A percentile compares a stretch with the other conserved stretches of the same genome.
Conservation (phyloP, 2,113 vertebrate species). For the Mastomys natalensis region DNA sequence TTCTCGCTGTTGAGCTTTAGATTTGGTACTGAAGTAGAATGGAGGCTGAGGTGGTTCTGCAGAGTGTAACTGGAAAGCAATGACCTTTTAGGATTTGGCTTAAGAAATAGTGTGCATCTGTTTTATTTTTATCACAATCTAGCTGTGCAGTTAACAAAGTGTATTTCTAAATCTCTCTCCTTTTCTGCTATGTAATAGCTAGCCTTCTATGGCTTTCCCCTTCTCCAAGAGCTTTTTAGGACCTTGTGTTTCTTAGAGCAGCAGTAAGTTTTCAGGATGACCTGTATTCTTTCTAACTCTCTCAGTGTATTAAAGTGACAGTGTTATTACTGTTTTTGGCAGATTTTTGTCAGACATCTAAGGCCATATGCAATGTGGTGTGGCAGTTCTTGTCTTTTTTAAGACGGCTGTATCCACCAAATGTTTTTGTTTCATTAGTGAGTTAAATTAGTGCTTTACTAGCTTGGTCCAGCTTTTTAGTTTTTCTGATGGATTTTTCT, state of each 20-base stretch:
- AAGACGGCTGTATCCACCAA: neutral
- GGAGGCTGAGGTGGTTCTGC: neutral
- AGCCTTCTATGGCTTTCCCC: neutral
- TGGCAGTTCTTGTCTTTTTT: neutral
- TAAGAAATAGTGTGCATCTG: constrained; percentile 47
- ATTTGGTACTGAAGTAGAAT: neutral
- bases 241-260: neutral
- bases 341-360: neutral
- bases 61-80: neutral
- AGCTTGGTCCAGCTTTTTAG: constrained; percentile 28
- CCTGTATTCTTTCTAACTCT: neutral
- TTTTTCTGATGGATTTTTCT: constrained; percentile 38
- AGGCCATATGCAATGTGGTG: neutral
- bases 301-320: constrained; percentile 6
- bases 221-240: neutral
- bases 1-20: constrained; percentile 20
- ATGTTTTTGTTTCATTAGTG: constrained; percentile 43
- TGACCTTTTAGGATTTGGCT: neutral
- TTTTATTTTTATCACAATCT: constrained; percentile 54
- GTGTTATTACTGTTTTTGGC: neutral
- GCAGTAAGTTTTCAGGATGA: neutral
- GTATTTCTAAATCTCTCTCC: constrained; percentile 26
- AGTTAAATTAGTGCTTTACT: constrained; percentile 13
- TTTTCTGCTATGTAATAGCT: neutral
- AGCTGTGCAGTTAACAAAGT: neutral